Base-by-base conservation (phyloP, 2,113 vertebrate species). In the Aegotheles bennettii region DNA sequence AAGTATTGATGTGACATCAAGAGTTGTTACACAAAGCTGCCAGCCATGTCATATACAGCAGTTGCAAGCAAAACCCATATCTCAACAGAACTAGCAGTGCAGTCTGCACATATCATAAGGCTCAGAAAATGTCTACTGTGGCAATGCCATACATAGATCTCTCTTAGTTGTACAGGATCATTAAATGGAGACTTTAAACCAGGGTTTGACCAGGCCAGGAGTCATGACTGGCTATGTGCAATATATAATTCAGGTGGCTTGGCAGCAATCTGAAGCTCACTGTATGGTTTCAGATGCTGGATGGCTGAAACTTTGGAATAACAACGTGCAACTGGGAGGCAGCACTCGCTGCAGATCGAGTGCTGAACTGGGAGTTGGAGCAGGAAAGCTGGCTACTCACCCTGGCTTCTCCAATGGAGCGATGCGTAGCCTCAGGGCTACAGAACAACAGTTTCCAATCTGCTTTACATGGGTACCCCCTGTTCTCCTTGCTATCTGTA, bases 401-500 rank as follows among this genome's bases (percentile, higher is more conserved):
- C 33, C n/a, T 48, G 68, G 19, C 29, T 77, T 45, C 43, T 45
- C 11, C 43, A 45, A 45, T 45, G 43, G 43, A 45, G 43, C 15
- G 43, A 45, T n/a, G n/a, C n/a, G n/a, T n/a, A n/a, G n/a, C n/a
- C n/a, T n/a, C 51, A 33, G 42, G 11, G 19, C 38, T 50, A 45
- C 29, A 59, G 33, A 53, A 24, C 29, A 81, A 35, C 19, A 53
- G 5, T 21, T 91, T 83, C 48, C 47, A 67, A 33, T 26, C 11
- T 56, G 29, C 16, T 75, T 43, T 18, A 16, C 36, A n/a, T 0
- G 0, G 2, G 33, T 54, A 56, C 10, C 31, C 3, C 9, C 2
- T 31, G 11, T 24, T 84, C 53, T 68, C 56, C 56, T 69, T 70
- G 9, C 42, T 57, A 2, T 40, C 31, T 63, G 23, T 63, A 35